Evolutionary conservation across 2,888 invertebrate species (phyloP), one percentile per base, ranked within the genome.

Genomic region (Chydorus sphaericus): DNA sequence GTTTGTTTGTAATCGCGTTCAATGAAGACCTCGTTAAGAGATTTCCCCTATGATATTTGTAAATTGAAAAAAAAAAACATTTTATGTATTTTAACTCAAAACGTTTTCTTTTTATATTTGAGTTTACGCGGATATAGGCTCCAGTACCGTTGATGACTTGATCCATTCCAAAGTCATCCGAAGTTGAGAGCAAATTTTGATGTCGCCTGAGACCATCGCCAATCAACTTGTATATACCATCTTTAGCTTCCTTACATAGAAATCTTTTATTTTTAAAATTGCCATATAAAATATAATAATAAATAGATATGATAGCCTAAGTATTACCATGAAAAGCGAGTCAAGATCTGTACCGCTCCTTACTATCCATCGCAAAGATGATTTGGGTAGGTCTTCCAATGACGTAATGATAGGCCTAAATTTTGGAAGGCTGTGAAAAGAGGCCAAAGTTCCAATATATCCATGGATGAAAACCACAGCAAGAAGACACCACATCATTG

Each of bases 341-440:
- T 54, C 54, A 3, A 54, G 31, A 18, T 28, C 44, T 30, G 54
- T 48, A 44, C 54, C 54, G 4, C 31, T 14, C 7, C 18, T 18
- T 20, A 54, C 54, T 7, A 8, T 33, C 54, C 54, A 54, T 7
- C 31, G 18, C 2, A 54, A 18, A n/a, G 16, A 28, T 7, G 54
- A 44, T 44, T 33, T 23, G 5, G 54, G 44, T 14, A 54, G 31
- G 11, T 54, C 54, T 14, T 54, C 54, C 20, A 54, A 18, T 14
- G 23, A 18, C 14, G 8, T 28, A 31, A 54, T 44, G 30, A 54
- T 48, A 14, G 54, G 54, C 16, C 16, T 29, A n/a, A 54, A 20
- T 31, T 54, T 54, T 10, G 54, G 54, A n/a, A 54, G 30, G 16
- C 36, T 38, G 20, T 44, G 28, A 29, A 54, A 54, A 16, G 54